Conservation (phyloP, 2,797 vertebrate genomes). For the Picus viridis region DNA sequence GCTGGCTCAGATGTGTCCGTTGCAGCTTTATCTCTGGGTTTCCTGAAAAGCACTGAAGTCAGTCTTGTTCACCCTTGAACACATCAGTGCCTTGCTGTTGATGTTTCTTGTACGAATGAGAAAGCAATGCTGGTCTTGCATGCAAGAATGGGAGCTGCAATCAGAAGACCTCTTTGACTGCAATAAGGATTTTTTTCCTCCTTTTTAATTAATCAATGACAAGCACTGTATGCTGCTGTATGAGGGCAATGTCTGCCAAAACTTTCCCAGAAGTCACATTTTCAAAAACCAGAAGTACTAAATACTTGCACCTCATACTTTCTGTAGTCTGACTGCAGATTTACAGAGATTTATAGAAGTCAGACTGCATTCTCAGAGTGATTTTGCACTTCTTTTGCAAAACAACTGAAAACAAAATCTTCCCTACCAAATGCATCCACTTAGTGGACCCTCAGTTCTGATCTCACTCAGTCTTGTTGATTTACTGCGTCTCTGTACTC, state of each 20-base stretch:
- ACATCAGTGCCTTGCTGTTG: background rate
- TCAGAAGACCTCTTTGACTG: background rate
- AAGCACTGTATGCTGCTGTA: background rate
- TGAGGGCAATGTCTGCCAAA: background rate
- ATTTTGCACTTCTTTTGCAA: background rate
- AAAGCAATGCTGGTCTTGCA: background rate
- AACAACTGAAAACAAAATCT: background rate
- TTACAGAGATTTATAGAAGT: background rate
- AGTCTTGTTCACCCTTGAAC: background rate
- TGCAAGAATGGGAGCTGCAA: fast-evolving
- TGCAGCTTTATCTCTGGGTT: background rate
- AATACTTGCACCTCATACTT: background rate
- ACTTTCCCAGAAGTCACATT: background rate
- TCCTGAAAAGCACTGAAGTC: background rate
- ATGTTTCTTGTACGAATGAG: background rate
- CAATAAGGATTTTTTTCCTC: background rate
- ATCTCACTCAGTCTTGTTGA: background rate
- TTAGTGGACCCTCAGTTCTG: fast-evolving
- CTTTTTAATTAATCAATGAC: background rate
- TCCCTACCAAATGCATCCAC: background rate
- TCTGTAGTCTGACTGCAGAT: background rate
- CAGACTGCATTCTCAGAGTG: background rate
- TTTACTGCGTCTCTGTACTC: background rate
- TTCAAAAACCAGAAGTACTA: background rate
- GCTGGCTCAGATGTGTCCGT: background rate